Base-by-base conservation (phyloP, 2,888 invertebrate species). In the Lepidocyrtinus sp. region DNA sequence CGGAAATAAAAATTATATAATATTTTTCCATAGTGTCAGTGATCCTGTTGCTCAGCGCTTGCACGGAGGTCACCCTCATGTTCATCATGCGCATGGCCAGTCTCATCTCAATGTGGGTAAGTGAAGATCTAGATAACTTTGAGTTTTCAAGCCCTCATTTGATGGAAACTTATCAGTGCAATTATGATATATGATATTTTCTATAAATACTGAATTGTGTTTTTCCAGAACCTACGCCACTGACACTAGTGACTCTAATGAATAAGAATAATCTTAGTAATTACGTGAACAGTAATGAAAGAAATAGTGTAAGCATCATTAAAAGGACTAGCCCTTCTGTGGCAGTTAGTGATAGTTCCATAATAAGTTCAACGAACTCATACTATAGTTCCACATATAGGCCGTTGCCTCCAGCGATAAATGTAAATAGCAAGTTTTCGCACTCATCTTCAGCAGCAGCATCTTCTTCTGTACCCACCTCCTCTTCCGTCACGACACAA, bases 61-160 rank as follows among this genome's bases (percentile, higher is more conserved):
- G 85, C 59, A 82, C 65, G 85, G 86, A 86, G 59, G 80, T 86
- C 62, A 84, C 78, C 25, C 77, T 81, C 24, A 83, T 86, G 26
- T 85, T 84, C 83, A 82, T 85, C 9, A 83, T 85, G 59, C 80
- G 85, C 59, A 83, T 86, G 84, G 84, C 85, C 79, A 85, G 84
- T 82, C 81, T 85, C 72, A 82, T 86, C 73, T 82, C 81, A 61
- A 82, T 84, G 64, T 86, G 86, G 86, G n/a, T n/a, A n/a, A n/a
- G n/a, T n/a, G n/a, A 85, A 83, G n/a, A n/a, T n/a, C n/a, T n/a
- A n/a, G n/a, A n/a, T n/a, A n/a, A n/a, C n/a, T n/a, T n/a, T n/a
- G n/a, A n/a, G n/a, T n/a, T n/a, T n/a, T n/a, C n/a, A n/a, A n/a
- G n/a, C n/a, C n/a, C n/a, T n/a, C n/a, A n/a, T n/a, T n/a, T n/a